Evolutionary conservation across 1,140 invertebrate genomes (phyloP), one percentile per base, ranked within the genome.

Genomic region (Atta texana): DNA sequence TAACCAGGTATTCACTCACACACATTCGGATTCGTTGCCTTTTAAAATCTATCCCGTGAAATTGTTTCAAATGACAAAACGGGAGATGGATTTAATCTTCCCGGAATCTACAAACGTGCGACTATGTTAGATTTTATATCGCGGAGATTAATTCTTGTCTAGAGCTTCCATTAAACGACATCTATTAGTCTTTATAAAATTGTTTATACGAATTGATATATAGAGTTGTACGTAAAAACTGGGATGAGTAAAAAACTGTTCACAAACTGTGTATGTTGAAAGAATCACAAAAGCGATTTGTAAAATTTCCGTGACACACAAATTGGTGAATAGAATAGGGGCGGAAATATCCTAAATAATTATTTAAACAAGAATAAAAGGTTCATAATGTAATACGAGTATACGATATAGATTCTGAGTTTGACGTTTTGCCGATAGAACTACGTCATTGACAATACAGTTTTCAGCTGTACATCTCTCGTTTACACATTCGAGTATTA

Each of bases 401-500:
- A 51, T 34, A 49, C 69, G 80, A 31, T 61, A 82, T 72, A 82
- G 66, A 82, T 82, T 59, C 44, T 74, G 80, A 74, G 80, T 59
- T 74, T 61, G 80, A 82, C 80, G 4, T 74, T 82, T 74, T 59
- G 31, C 39, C 80, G 69, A 84, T 82, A 82, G 18, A 57, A 57
- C 7, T 57, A 7, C 69, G 55, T 74, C 75, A 84, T 75, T 75
- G 80, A 84, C 69, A 75, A n/a, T 55, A 34, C 69, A 84, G 80
- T 75, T 84, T 84, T 74, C 69, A 75, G 39, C 39, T 75, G 80
- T 84, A 51, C 57, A 74, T 74, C 55, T 34, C 34, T 59, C 18
- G 69, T 84, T 84, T 75, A 84, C 24, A 75, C 69, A 74, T 74
- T 74, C 69, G 49, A 84, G 80, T 84, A 84, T 75, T 84, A 75